Base-by-base conservation (phyloP, 2,888 invertebrate genomes). In the Aproaerema taeniolella region DNA sequence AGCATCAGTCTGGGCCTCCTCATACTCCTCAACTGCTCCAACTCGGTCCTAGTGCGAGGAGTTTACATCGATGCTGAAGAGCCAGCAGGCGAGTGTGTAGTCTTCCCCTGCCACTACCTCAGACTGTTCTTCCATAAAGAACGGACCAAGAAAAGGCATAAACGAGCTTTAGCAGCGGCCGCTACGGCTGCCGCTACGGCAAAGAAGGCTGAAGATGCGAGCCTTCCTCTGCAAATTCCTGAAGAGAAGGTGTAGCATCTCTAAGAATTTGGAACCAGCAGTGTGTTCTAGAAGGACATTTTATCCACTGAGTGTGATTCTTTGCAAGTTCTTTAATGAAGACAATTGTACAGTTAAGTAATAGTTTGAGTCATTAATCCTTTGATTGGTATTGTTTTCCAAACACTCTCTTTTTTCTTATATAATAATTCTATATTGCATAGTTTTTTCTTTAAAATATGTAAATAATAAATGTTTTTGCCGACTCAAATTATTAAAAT, bases 31-130 rank as follows among this genome's bases (percentile, higher is more conserved):
- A 95, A 95, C 66, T 95, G 95, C 63, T 93, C 95, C 54, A 96
- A 96, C 78, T 94, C 95, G 0, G 89, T 96, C 38, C 88, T 96
- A 46, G 95, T 95, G 2, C 89, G 95, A 31, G 96, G 96, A 0
- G 95, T 96, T 1, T 95, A 93, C 73, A 94, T 95, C 38, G 96
- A 96, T 71, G 95, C 93, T 0, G 95, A 95, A 57, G 95, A 95
- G 53, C 91, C 92, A 0, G 92, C 91, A 0, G 94, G 94, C 10
- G 91, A 94, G 55, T 94, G 95, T 63, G 93, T 95, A 1, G 91
- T 93, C 36, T 93, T 95, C 69, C 94, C 95, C 2, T 94, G 94
- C 62, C 93, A 93, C 62, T 96, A 95, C 70, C 89, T 95, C 16
- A 87, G 94, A 50, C 77, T 94, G 9, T 93, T 93, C 75, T 92